These are phyloP conservation scores for Cheirogaleus medius DNA, from an alignment of 2,113 vertebrate genomes.

Conservation along the genomic window DNA sequence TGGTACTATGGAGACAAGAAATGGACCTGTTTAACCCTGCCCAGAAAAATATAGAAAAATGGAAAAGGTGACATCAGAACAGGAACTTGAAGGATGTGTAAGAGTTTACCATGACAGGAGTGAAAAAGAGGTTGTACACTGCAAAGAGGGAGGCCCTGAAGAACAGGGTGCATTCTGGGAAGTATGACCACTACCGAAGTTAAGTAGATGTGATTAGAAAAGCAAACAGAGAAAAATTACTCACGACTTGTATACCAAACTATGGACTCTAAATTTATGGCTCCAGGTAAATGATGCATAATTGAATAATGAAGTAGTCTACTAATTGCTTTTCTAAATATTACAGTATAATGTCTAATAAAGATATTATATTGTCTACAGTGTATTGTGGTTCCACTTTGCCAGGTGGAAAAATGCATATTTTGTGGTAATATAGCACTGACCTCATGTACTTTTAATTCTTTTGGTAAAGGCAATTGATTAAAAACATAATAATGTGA, in stretches of 20 bases:
- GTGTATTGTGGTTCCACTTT: neutral
- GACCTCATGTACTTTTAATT: neutral
- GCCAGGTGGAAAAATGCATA: neutral
- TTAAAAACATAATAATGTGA: neutral
- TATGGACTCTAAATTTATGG: neutral
- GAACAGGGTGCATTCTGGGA: neutral
- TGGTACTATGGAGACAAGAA: neutral
- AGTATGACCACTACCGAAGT: neutral
- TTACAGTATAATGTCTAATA: neutral
- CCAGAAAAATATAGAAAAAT: neutral
- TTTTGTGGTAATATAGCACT: neutral
- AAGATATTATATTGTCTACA: neutral
- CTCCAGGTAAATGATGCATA: neutral
- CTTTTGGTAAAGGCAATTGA: conserved; percentile 1
- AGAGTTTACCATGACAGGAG: neutral
- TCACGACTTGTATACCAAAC: neutral
- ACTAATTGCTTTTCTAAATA: neutral
- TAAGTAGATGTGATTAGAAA: neutral
- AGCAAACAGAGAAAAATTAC: neutral
- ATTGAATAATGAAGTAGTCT: neutral
- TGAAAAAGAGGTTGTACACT: neutral
- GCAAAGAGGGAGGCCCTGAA: neutral
- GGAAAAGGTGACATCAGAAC: neutral
- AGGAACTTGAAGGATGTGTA: neutral
- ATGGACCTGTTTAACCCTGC: neutral